Percentiles rank a stretch among this genome's conserved stretches.
Evolutionary conservation across 2,888 invertebrate genomes (phyloP).

Genomic region (Cynaeus angustus): DNA sequence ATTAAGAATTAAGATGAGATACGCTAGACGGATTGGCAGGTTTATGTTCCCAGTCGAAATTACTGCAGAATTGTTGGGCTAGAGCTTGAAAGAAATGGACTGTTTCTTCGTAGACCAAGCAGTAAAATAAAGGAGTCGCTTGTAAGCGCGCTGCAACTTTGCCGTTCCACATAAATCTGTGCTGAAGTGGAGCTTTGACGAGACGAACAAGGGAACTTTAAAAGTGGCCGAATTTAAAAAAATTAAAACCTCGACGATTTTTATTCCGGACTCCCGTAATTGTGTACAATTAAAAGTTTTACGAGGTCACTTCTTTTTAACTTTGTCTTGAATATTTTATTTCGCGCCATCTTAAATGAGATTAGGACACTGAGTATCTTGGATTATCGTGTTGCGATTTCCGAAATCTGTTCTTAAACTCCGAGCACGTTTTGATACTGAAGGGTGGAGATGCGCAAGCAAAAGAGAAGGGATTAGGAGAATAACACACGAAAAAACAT

Average conservation of each 20-base stretch:
- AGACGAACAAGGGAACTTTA: conserved; percentile 38
- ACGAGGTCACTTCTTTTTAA: conserved; percentile 25
- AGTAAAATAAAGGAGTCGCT: conserved; percentile 36
- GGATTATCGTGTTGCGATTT: conserved; percentile 1
- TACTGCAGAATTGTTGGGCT: conserved; percentile 10
- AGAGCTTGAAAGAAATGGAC: conserved; percentile 23
- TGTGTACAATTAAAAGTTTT: conserved; percentile 46
- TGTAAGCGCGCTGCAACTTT: conserved; percentile 20
- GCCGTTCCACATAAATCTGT: conserved; percentile 39
- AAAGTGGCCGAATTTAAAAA: conserved; percentile 37
- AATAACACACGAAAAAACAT: conserved; percentile 3
- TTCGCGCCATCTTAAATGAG: not conserved
- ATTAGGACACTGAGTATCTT: not conserved
- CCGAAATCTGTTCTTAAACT: conserved; percentile 4
- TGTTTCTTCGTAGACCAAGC: conserved; percentile 22
- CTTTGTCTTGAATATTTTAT: conserved; percentile 29
- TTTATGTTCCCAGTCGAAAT: conserved; percentile 26
- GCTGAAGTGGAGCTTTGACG: conserved; percentile 41
- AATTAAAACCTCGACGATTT: conserved; percentile 14
- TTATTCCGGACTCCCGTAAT: conserved; percentile 22
- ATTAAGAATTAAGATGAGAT: conserved; percentile 31
- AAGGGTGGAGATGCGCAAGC: not conserved
- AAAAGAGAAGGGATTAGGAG: conserved; percentile 12
- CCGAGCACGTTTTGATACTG: conserved; percentile 2
- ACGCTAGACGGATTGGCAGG: not conserved